Base-by-base conservation (phyloP, 2,113 vertebrate species). In the Cavia porcellus region DNA sequence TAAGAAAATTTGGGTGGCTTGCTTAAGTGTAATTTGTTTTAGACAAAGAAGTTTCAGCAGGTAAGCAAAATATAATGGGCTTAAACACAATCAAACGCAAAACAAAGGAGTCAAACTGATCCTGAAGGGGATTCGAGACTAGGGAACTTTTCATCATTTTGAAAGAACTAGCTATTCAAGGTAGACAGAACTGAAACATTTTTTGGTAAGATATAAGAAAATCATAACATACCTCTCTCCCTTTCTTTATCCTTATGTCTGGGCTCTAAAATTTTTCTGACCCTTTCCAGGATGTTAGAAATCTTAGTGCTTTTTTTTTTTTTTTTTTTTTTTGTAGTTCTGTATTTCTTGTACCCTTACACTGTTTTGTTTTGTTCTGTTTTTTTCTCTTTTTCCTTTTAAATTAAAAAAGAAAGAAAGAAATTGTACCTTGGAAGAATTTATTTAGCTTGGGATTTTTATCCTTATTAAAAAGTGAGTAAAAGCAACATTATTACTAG, bases 1-100 rank as follows among this genome's bases (percentile, higher is more conserved):
- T 57, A 55, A 15, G 82, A 87, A 35, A 30, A 2, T 24, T 75
- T 90, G 91, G 75, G 50, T 57, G 10, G 22, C 59, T 66, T 87
- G 52, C 82, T 68, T 77, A 89, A 89, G 45, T 83, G 35, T 59
- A 79, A 66, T 96, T 83, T 94, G 66, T 94, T 94, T 92, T 79
- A 92, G 84, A 68, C 45, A 88, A 90, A 86, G 96, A 90, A 70
- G 24, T 20, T 30, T 72, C 68, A 66, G 7, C 68, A 35, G 79
- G 61, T 86, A 84, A 95, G 28, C 84, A 92, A 96, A 94, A 81
- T 55, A 95, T 81, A 88, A 5, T 14, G 52, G 45, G 57, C 66
- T 88, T 70, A 90, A 50, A 74, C 55, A 84, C 64, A 84, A 13
- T 5, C 17, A 68, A 85, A 94, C 38, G 50, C 25, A 92, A 92